phyloP scores from a whole-genome alignment of 2,888 invertebrate species.

The Epirrhoe tristata region DNA sequence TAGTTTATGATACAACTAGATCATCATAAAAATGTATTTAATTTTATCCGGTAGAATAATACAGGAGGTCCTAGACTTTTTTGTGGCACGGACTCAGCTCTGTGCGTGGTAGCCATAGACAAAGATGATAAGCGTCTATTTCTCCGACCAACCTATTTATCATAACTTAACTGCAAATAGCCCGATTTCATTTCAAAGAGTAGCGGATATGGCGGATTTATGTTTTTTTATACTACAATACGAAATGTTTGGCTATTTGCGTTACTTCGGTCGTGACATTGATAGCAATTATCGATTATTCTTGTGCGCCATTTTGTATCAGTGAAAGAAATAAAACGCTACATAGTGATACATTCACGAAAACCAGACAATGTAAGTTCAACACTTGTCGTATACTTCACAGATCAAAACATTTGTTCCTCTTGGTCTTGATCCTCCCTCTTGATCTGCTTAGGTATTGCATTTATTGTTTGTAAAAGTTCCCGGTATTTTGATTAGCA shows the following conservation, averaged over 20 bases:
- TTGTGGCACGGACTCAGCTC: no score
- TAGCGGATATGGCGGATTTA: neutral
- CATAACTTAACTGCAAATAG: no score
- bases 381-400: neutral
- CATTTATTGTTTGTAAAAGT: neutral
- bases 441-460: neutral
- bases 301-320: slow-evolving; percentile 5
- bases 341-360: neutral
- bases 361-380: slow-evolving; percentile 1
- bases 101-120: no score
- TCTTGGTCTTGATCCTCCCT: neutral
- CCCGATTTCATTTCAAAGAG: no score
- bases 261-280: neutral
- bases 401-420: neutral
- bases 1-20: no score
- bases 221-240: neutral
- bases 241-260: neutral
- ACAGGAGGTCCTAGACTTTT: no score
- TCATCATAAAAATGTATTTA: no score
- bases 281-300: slow-evolving; percentile 7
- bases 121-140: no score
- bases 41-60: no score
- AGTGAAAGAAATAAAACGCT: neutral
- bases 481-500: neutral
- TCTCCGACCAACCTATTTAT: no score